Conservation (phyloP, 2,888 invertebrate species). For the Caenorhabditis macrosperma region DNA sequence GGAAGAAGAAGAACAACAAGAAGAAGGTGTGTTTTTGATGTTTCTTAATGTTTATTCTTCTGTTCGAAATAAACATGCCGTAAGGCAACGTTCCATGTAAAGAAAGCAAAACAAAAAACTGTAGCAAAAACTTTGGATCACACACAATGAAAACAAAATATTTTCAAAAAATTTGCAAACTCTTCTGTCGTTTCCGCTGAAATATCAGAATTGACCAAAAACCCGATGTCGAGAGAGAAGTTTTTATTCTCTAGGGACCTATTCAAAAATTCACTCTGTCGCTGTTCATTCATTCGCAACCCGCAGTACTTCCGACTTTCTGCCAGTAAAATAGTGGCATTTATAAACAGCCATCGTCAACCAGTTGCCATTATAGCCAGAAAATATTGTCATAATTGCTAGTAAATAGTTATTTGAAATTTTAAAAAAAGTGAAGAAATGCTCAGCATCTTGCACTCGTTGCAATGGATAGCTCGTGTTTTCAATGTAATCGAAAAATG, state of each 20-base stretch:
- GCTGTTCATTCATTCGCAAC: slow-evolving; percentile 17
- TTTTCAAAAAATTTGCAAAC: neutral
- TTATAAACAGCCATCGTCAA: neutral
- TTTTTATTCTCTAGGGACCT: slow-evolving; percentile 14
- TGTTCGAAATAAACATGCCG: neutral
- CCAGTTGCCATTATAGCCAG: neutral
- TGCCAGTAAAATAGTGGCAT: slow-evolving; percentile 11
- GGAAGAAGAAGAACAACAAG: slow-evolving; percentile 73
- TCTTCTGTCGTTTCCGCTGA: too few relatives aligned
- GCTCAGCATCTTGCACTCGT: slow-evolving; percentile 28
- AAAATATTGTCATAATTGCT: neutral
- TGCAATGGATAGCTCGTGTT: slow-evolving; percentile 21
- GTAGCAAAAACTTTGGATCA: too few relatives aligned
- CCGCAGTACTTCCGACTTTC: slow-evolving; percentile 21
- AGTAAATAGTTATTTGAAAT: neutral
- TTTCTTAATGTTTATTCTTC: neutral
- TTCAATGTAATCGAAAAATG: too few relatives aligned
- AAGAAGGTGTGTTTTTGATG: slow-evolving; percentile 63
- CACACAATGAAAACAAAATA: neutral
- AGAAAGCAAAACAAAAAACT: too few relatives aligned
- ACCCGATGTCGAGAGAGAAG: neutral
- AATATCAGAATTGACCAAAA: neutral
- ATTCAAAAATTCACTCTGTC: slow-evolving; percentile 29
- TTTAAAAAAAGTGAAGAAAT: neutral
- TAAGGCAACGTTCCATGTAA: too few relatives aligned